Base-by-base conservation (phyloP, 2,888 invertebrate species). In the Monopis laevigella region DNA sequence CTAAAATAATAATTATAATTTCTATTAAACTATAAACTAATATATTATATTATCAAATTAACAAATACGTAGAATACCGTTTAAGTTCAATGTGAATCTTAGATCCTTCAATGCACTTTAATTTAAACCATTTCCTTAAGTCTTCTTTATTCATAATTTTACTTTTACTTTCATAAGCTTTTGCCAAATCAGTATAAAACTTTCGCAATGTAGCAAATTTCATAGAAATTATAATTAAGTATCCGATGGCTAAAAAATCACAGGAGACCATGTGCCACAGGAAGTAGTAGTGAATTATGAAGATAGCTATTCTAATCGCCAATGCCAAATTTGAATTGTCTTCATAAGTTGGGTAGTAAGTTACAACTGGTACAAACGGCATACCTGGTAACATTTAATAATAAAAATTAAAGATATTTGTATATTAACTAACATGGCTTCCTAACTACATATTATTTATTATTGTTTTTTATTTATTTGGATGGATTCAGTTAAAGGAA, bases 161-260 rank as follows among this genome's bases (percentile, higher is more conserved):
- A n/a, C 18, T 18, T 21, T 36, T 36, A 11, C n/a, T 50, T 36
- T 58, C 52, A 41, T 67, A 62, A 19, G 70, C 62, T 2, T 51
- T 46, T 36, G 56, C 53, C 28, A 78, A 46, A 5, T 53, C 55
- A 44, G 68, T 66, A 17, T 77, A 74, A 46, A 74, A 77, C 26
- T 59, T 48, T 45, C 63, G 58, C 21, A 80, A 43, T 1, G 74
- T 66, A n/a, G 74, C 66, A 27, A 75, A 67, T 48, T 80, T 80
- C 44, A 75, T 73, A 45, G 73, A 74, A 42, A 62, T 70, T 51
- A 73, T 67, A 5, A 77, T 71, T 8, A 80, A 51, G 40, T 65
- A 61, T 1, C 59, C 50, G 57, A 78, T 59, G 0, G 66, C 64
- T 30, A 65, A 63, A 2, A 57, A 48, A 43, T 78, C 78, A 0